phyloP scores from a whole-genome alignment of 2,113 vertebrate genomes.

The Prionailurus viverrinus region DNA sequence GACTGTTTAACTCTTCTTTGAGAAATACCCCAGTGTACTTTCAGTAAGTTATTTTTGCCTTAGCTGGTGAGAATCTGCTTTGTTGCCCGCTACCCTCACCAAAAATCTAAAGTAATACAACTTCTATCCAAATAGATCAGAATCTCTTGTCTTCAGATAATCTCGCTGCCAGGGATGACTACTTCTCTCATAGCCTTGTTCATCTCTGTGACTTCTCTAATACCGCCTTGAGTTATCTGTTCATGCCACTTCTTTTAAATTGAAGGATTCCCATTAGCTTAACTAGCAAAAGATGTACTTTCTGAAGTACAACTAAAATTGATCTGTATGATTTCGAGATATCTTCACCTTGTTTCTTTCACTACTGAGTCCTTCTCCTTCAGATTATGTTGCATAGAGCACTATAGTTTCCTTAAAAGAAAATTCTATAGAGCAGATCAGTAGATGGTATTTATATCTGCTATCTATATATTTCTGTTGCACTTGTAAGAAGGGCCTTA shows the following conservation, averaged over 20 bases:
- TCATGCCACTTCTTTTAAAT: conserved; percentile 29
- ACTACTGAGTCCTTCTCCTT: background rate
- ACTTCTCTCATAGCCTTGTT: background rate
- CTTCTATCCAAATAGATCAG: background rate
- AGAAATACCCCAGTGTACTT: background rate
- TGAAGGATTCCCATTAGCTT: conserved; percentile 22
- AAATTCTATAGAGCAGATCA: conserved; percentile 16
- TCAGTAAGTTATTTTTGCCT: background rate
- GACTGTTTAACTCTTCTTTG: background rate
- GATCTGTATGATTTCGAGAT: background rate
- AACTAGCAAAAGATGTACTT: background rate
- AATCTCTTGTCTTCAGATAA: background rate
- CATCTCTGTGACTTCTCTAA: background rate
- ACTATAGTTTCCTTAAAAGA: background rate
- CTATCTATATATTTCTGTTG: background rate
- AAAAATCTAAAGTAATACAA: conserved; percentile 19
- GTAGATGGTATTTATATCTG: background rate
- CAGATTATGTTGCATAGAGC: background rate
- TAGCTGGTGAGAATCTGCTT: conserved; percentile 19
- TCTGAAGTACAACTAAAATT: background rate
- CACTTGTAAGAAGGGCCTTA: background rate
- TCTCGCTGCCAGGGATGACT: background rate
- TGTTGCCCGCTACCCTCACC: background rate
- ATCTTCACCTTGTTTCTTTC: conserved; percentile 26
- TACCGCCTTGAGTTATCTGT: background rate